Conservation (phyloP, 2,113 vertebrate species). For the Syngnathus scovelli region DNA sequence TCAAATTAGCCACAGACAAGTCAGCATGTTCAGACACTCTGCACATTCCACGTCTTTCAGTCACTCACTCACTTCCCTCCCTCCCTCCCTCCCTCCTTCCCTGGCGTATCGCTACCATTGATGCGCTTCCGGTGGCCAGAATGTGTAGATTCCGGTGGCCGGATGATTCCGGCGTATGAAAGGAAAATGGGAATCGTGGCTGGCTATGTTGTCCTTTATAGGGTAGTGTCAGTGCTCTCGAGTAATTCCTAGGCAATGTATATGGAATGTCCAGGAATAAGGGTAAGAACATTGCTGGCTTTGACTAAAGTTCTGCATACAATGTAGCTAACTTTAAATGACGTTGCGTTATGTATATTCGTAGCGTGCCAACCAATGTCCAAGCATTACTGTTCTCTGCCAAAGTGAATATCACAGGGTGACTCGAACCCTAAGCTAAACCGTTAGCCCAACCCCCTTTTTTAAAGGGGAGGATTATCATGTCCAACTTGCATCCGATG, state of each 20-base stretch:
- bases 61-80: neutral
- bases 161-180: neutral
- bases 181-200: neutral
- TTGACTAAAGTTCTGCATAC: too few species aligned
- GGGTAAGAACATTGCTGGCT: neutral
- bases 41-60: slow-evolving; percentile 25
- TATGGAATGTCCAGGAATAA: neutral
- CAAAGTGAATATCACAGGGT: too few species aligned
- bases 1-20: slow-evolving; percentile 13
- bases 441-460: too few species aligned
- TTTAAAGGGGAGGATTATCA: too few species aligned
- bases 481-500: too few species aligned
- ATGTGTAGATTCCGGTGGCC: neutral
- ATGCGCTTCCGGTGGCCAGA: neutral
- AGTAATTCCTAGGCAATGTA: neutral
- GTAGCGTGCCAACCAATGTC: too few species aligned
- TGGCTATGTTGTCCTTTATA: neutral
- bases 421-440: too few species aligned
- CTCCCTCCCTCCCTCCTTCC: neutral
- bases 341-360: too few species aligned
- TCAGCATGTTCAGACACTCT: slow-evolving; percentile 18
- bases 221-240: neutral
- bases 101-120: neutral
- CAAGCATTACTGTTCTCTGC: too few species aligned
- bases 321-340: too few species aligned